phyloP scores from a whole-genome alignment of 2,797 vertebrate genomes.

The Clarias fuscus region DNA sequence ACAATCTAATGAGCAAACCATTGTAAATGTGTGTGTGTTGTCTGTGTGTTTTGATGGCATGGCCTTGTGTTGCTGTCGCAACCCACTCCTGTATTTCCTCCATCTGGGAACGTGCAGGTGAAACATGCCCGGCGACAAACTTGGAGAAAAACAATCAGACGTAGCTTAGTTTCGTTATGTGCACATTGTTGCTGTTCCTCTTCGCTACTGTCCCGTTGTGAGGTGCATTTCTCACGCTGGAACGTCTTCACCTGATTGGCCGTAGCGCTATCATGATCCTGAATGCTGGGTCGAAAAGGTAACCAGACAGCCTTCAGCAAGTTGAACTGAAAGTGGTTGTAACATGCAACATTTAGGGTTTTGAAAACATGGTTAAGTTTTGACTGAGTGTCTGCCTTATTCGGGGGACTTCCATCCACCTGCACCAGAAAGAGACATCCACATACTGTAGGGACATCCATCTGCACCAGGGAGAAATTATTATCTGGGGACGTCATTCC shows the following conservation, averaged over 20 bases:
- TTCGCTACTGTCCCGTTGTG: background rate
- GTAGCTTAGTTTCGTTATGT: background rate
- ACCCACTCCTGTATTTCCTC: slow-evolving; percentile 42
- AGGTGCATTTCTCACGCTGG: background rate
- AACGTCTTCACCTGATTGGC: background rate
- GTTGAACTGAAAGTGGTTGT: background rate
- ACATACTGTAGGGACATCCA: no score
- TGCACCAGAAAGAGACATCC: background rate
- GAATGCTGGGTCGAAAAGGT: no score
- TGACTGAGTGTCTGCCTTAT: background rate
- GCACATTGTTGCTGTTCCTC: background rate
- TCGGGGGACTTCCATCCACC: background rate
- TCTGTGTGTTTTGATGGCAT: slow-evolving; percentile 8
- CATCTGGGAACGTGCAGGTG: slow-evolving; percentile 14
- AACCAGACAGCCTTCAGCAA: background rate
- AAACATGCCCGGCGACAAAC: slow-evolving; percentile 5
- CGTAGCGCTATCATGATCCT: background rate
- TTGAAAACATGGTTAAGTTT: background rate
- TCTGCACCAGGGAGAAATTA: background rate
- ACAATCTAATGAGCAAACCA: background rate
- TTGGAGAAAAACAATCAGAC: background rate
- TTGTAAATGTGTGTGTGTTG: background rate
- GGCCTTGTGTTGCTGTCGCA: slow-evolving; percentile 60
- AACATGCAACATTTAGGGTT: background rate
- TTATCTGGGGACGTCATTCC: background rate